These are phyloP conservation scores for Drosophila demipolita DNA, from an alignment of 2,888 invertebrate species.

Conservation along the genomic window DNA sequence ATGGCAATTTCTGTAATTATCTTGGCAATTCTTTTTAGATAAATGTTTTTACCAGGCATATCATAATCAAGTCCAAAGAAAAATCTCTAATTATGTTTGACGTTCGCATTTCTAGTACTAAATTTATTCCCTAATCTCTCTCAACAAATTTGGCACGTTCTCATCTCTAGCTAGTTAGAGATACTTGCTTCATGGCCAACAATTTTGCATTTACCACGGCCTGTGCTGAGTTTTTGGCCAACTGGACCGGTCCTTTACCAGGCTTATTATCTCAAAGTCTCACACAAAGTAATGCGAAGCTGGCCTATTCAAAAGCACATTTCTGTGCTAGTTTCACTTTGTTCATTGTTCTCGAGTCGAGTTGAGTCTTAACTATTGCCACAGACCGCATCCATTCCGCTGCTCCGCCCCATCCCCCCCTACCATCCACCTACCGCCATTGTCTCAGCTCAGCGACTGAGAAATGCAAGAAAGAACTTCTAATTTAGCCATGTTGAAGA, in stretches of 20 bases:
- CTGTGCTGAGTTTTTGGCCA: slow-evolving; percentile 23
- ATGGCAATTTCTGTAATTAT: neutral
- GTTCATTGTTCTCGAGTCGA: slow-evolving; percentile 59
- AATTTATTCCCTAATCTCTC: neutral
- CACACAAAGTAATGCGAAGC: slow-evolving; percentile 17
- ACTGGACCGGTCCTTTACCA: slow-evolving; percentile 35
- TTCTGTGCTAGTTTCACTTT: slow-evolving; percentile 67
- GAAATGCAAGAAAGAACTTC: neutral
- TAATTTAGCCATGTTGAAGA: neutral
- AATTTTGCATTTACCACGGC: slow-evolving; percentile 26
- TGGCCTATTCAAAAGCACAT: slow-evolving; percentile 31
- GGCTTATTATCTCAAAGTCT: slow-evolving; percentile 59
- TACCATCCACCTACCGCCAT: neutral
- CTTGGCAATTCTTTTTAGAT: neutral
- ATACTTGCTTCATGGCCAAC: slow-evolving; percentile 25
- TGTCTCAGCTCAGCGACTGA: slow-evolving; percentile 17
- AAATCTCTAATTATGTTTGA: neutral
- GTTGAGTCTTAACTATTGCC: slow-evolving; percentile 30
- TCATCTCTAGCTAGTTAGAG: slow-evolving; percentile 30
- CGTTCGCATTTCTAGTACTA: neutral
- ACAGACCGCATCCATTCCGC: neutral
- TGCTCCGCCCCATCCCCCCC: neutral
- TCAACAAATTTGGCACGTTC: slow-evolving; percentile 26
- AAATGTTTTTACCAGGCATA: neutral
- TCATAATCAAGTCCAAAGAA: neutral